Percentiles rank a stretch among this genome's conserved stretches.
phyloP scores from a whole-genome alignment of 2,888 invertebrate species.

The Chironomus riparius region DNA sequence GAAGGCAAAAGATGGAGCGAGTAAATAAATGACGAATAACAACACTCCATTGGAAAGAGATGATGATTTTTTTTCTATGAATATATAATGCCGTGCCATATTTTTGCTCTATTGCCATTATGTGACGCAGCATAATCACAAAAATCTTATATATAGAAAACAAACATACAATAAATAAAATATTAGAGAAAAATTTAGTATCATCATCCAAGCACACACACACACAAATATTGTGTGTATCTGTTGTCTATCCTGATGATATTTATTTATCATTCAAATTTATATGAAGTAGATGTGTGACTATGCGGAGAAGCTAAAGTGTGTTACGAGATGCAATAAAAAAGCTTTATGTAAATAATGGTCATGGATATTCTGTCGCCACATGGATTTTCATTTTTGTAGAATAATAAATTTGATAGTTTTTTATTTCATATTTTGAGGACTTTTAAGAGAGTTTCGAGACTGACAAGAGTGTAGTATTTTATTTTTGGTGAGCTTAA shows the following conservation, averaged over 20 bases:
- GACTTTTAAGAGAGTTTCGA: no score
- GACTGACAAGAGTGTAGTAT: no score
- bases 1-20: background rate
- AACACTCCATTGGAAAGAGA: background rate
- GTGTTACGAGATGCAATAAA: no score
- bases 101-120: background rate
- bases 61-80: background rate
- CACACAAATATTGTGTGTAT: background rate
- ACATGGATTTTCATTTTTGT: background rate
- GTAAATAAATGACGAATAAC: background rate
- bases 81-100: constrained; percentile 1
- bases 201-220: background rate
- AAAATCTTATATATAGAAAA: background rate
- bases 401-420: background rate
- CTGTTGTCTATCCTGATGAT: background rate
- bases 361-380: background rate
- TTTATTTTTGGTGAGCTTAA: no score
- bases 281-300: background rate
- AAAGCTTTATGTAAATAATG: no score
- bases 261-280: background rate
- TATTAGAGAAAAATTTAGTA: background rate
- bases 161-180: background rate
- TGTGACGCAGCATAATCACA: constrained; percentile 7
- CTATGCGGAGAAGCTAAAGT: background rate
- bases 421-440: background rate